Conservation (phyloP, 2,888 invertebrate genomes). For the Spilosoma lubricipeda region DNA sequence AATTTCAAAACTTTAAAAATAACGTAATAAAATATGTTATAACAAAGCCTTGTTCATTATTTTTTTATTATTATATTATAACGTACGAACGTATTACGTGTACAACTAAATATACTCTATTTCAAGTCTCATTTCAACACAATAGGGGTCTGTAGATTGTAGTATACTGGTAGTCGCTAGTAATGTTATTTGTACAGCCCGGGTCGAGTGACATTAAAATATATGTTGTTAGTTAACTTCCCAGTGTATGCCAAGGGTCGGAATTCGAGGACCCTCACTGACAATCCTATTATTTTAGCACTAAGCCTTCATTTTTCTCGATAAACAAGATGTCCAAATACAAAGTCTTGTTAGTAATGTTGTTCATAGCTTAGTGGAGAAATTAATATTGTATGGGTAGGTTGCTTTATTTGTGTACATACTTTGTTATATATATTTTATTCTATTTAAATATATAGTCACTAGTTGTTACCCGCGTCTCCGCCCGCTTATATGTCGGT, state of each 20-base stretch:
- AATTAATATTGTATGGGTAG: neutral
- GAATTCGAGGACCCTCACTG: constrained; percentile 9
- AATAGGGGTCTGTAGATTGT: neutral
- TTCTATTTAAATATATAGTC: no score
- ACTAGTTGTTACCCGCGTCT: no score
- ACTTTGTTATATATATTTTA: no score
- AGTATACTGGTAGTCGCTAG: neutral
- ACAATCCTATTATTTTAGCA: constrained; percentile 24
- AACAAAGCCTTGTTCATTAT: neutral
- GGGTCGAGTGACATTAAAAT: constrained; percentile 12
- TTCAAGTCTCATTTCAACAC: neutral
- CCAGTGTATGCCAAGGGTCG: constrained; percentile 10
- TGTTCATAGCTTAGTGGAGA: neutral
- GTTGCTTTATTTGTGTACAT: neutral
- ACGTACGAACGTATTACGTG: no score
- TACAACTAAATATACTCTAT: neutral
- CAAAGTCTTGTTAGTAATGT: constrained; percentile 5
- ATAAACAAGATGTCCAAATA: neutral
- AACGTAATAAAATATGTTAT: neutral
- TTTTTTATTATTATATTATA: neutral
- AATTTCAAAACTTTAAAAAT: no score
- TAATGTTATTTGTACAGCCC: constrained; percentile 1
- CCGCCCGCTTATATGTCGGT: no score
- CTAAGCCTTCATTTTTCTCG: constrained; percentile 6
- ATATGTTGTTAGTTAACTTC: constrained; percentile 6